A percentile compares a stretch with the other conserved stretches of the same genome.
Conservation (phyloP, 2,113 vertebrate species). For the Morone chrysops region DNA sequence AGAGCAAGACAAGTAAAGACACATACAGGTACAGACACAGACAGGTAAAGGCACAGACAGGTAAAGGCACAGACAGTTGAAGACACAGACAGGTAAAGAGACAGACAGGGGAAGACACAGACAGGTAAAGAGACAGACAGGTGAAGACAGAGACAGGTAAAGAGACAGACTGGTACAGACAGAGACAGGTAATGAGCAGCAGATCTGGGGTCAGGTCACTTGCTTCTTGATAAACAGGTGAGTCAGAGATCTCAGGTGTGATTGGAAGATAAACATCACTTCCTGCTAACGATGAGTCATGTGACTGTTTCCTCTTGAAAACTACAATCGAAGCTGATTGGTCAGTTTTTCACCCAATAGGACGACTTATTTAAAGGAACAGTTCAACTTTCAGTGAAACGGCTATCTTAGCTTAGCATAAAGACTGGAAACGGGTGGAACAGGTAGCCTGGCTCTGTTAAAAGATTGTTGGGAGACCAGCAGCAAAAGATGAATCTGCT, state of each 20-base stretch:
- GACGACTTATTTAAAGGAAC: neutral
- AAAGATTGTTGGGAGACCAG: no score
- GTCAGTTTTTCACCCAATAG: neutral
- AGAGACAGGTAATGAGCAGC: no score
- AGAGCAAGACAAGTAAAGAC: neutral
- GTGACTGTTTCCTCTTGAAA: neutral
- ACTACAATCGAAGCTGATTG: neutral
- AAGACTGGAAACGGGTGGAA: no score
- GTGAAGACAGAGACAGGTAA: no score
- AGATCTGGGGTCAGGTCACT: constrained; percentile 9
- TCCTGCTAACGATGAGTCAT: neutral
- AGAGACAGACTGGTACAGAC: no score
- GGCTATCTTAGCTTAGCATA: neutral
- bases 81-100: neutral
- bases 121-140: no score
- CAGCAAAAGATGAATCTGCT: no score
- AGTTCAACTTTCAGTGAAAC: no score
- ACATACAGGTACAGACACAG: no score
- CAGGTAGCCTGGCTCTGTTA: no score
- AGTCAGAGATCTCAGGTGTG: constrained; percentile 37
- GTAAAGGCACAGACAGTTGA: no score
- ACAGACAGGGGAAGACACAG: neutral
- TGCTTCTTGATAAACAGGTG: constrained; percentile 5
- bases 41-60: neutral
- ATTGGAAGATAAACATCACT: constrained; percentile 15